Conservation (phyloP, 2,888 invertebrate species). For the Thalpophila matura region DNA sequence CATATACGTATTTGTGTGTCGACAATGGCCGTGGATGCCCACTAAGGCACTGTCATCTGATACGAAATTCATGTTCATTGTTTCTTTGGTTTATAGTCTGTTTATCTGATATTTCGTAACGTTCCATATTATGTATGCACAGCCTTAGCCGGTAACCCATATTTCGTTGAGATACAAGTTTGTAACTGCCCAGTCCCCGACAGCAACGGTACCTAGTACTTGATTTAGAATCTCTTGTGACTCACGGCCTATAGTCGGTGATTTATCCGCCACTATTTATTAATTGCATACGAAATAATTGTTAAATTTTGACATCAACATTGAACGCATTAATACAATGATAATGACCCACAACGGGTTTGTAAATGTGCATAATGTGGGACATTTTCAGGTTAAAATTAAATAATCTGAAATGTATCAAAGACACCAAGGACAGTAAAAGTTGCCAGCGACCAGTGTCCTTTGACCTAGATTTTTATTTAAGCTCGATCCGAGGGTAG, state of each 20-base stretch:
- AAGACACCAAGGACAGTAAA: conserved; percentile 76
- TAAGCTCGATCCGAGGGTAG: conserved; percentile 41
- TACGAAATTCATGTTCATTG: conserved; percentile 57
- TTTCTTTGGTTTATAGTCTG: conserved; percentile 29
- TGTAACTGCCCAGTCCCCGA: conserved; percentile 1
- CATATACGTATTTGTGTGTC: conserved; percentile 19
- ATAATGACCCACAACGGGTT: conserved; percentile 56
- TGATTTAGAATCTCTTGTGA: conserved; percentile 23
- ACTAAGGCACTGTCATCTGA: conserved; percentile 59
- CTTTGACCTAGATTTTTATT: conserved; percentile 70
- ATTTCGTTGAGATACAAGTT: conserved; percentile 20
- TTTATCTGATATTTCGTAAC: conserved; percentile 56
- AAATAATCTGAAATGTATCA: conserved; percentile 54
- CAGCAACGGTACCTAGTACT: not conserved
- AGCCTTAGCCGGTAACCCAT: conserved; percentile 9
- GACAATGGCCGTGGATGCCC: conserved; percentile 29
- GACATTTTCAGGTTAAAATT: conserved; percentile 44
- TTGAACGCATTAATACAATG: conserved; percentile 41
- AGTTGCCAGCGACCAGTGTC: conserved; percentile 67
- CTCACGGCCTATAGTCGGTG: not conserved
- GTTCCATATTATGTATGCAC: conserved; percentile 21
- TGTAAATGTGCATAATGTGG: conserved; percentile 13
- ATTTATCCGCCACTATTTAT: conserved; percentile 27
- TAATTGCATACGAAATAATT: conserved; percentile 37
- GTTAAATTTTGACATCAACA: conserved; percentile 32